Conservation (phyloP, 30 jellyfish, hydroid and myxozoan genomes). For the Aurelia sp. region DNA sequence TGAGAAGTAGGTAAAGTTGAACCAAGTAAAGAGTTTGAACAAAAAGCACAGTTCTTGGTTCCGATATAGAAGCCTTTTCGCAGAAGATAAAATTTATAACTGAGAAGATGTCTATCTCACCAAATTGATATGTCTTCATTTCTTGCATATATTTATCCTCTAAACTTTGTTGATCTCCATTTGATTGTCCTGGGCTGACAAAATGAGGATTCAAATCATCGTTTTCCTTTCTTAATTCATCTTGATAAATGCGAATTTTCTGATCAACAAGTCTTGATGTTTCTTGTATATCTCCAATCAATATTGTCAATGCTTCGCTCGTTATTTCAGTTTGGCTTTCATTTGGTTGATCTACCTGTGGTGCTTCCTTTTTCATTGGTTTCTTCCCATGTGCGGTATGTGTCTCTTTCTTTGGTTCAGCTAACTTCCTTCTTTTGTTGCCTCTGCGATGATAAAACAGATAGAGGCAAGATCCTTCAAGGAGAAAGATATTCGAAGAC, state of each 20-base stretch:
- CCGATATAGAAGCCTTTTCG: no score
- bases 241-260: slow-evolving; percentile 56
- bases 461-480: no score
- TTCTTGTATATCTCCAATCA: slow-evolving; percentile 70
- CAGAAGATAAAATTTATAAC: no score
- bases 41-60: no score
- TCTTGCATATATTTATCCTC: slow-evolving; percentile 70
- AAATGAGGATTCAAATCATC: background rate
- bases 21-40: no score
- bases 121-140: slow-evolving; percentile 86
- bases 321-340: slow-evolving; percentile 31
- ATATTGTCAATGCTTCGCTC: slow-evolving; percentile 71
- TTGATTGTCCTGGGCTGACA: background rate
- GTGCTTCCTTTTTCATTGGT: background rate
- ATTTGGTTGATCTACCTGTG: slow-evolving; percentile 2
- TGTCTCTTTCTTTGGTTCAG: slow-evolving; percentile 4
- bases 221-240: slow-evolving; percentile 12
- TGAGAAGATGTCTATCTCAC: slow-evolving; percentile 24
- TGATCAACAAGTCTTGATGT: slow-evolving; percentile 67
- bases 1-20: no score
- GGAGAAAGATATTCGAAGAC: no score
- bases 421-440: slow-evolving; percentile 19
- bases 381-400: background rate
- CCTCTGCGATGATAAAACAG: no score
- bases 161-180: slow-evolving; percentile 27